Percentiles rank a stretch among this genome's conserved stretches.
Evolutionary conservation across 2,797 vertebrate genomes (phyloP).

Genomic region (Artibeus lituratus): DNA sequence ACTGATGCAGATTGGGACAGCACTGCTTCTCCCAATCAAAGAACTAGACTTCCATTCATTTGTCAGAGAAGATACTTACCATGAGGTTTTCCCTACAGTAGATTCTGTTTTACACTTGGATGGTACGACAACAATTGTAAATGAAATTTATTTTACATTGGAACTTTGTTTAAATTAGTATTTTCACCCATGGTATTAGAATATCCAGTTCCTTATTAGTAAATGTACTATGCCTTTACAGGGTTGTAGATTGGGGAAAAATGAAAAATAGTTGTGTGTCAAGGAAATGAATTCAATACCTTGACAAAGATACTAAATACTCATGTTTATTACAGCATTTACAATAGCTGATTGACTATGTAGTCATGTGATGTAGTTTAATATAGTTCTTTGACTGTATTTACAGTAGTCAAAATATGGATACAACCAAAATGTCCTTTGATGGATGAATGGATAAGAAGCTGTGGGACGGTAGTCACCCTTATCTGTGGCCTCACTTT

Average conservation of each 20-base stretch:
- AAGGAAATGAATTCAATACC: not conserved
- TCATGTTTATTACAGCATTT: not conserved
- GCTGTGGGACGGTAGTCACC: not conserved
- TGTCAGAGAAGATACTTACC: not conserved
- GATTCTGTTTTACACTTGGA: not conserved
- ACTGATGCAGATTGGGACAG: not conserved
- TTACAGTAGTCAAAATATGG: not conserved
- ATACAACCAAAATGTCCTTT: not conserved
- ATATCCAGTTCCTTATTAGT: not conserved
- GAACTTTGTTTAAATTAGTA: not conserved
- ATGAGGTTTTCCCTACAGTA: not conserved
- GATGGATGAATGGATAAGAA: not conserved
- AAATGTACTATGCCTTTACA: not conserved
- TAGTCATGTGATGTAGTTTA: not conserved
- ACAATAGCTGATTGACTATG: not conserved
- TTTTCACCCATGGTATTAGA: not conserved
- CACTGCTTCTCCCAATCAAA: not conserved
- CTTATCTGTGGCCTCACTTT: not conserved
- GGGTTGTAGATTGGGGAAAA: not conserved
- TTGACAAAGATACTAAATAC: not conserved
- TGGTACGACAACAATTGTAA: not conserved
- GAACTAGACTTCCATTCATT: not conserved
- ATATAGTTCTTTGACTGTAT: not conserved
- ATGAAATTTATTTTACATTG: slow-evolving; percentile 6
- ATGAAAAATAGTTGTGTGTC: not conserved